These are phyloP conservation scores for Acromyrmex echinatior DNA, from an alignment of 1,140 invertebrate genomes.

Conservation along the genomic window DNA sequence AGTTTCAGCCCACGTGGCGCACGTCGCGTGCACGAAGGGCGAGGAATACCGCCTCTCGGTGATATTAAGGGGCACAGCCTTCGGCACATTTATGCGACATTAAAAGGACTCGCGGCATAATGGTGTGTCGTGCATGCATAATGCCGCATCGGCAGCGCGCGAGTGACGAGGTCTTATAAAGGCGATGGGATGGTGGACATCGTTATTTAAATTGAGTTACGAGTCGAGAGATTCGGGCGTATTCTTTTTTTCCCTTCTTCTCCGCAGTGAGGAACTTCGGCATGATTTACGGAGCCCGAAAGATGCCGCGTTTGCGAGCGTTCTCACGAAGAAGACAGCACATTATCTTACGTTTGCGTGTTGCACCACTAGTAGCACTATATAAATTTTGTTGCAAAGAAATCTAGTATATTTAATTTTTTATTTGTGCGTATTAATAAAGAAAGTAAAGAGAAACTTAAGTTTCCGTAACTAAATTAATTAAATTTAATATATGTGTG, in stretches of 20 bases:
- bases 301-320: neutral
- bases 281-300: constrained; percentile 42
- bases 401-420: neutral
- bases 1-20: constrained; percentile 61
- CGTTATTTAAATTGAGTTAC: constrained; percentile 70
- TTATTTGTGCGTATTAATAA: neutral
- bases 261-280: neutral
- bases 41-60: neutral
- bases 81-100: constrained; percentile 72
- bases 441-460: neutral
- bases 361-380: neutral
- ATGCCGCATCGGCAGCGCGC: constrained; percentile 59
- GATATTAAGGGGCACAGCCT: constrained; percentile 66
- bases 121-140: constrained; percentile 71
- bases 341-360: neutral
- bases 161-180: constrained; percentile 44
- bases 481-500: neutral
- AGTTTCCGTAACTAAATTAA: neutral
- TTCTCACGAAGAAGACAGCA: neutral
- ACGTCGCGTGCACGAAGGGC: constrained; percentile 11
- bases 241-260: neutral
- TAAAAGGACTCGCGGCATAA: constrained; percentile 67
- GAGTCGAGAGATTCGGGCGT: constrained; percentile 14
- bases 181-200: constrained; percentile 38
- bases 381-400: constrained; percentile 17